Percentiles rank a stretch among this genome's conserved stretches.
Evolutionary conservation across 2,888 invertebrate genomes (phyloP).

Genomic region (Adela reaumurella): DNA sequence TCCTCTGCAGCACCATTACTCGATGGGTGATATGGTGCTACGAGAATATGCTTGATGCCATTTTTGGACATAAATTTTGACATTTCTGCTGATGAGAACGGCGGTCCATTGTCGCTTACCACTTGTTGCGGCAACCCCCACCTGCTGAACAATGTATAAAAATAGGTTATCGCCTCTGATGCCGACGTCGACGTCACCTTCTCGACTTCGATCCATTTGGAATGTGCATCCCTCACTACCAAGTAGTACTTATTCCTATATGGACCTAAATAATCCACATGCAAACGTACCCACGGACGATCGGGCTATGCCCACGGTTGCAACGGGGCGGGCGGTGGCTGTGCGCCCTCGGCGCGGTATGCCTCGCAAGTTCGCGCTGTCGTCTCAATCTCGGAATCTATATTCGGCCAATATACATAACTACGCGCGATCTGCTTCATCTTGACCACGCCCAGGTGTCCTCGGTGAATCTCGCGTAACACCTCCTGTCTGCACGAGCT

Average conservation of each 20-base stretch:
- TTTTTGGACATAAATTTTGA: conserved; percentile 7
- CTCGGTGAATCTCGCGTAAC: conserved; percentile 11
- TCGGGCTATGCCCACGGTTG: conserved; percentile 13
- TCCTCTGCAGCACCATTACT: conserved; percentile 7
- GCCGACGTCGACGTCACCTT: conserved; percentile 8
- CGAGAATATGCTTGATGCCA: conserved; percentile 4
- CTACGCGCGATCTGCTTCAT: conserved; percentile 14
- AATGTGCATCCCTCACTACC: too few species aligned
- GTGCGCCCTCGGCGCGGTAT: conserved; percentile 4
- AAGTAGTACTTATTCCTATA: conserved; percentile 12
- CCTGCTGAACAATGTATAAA: conserved; percentile 7
- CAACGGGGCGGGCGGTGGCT: conserved; percentile 10
- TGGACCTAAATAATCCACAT: too few species aligned
- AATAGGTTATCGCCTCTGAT: conserved; percentile 1
- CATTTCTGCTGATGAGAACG: conserved; percentile 9
- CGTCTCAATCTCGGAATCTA: conserved; percentile 8
- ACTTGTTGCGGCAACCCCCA: conserved; percentile 11
- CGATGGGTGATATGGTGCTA: conserved; percentile 4
- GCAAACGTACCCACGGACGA: conserved; percentile 6
- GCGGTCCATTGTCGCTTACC: conserved; percentile 13
- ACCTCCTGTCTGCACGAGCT: conserved; percentile 5
- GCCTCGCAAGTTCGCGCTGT: conserved; percentile 5
- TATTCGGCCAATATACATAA: conserved; percentile 13
- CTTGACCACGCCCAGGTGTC: conserved; percentile 12
- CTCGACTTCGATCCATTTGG: conserved; percentile 15